Conservation (phyloP, 2,797 vertebrate species). For the Crenichthys baileyi region DNA sequence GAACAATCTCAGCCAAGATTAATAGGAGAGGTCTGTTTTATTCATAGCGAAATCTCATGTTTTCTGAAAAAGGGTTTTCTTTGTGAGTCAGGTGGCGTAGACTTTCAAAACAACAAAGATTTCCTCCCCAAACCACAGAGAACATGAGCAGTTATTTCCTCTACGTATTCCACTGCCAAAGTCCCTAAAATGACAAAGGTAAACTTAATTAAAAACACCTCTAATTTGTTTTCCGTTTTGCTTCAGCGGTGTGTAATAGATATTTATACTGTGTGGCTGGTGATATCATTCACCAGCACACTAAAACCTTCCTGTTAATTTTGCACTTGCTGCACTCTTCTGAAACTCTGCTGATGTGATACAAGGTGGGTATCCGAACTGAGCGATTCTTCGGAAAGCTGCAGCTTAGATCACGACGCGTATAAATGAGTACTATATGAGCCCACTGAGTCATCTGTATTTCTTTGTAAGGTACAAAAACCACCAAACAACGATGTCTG, state of each 20-base stretch:
- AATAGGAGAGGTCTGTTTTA: neutral
- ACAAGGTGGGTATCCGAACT: conserved; percentile 26
- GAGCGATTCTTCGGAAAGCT: conserved; percentile 26
- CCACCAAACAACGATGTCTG: conserved; percentile 23
- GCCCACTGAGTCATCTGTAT: conserved; percentile 57
- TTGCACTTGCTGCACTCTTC: conserved; percentile 15
- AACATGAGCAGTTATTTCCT: neutral
- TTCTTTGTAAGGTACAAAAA: conserved; percentile 31
- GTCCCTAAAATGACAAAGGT: neutral
- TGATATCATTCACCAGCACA: conserved; percentile 36
- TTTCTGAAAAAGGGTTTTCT: neutral
- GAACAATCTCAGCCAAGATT: neutral
- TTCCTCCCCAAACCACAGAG: neutral
- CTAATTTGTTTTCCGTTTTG: conserved; percentile 6
- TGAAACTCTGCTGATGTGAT: conserved; percentile 38
- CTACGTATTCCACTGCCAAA: neutral
- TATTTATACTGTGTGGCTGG: conserved; percentile 45
- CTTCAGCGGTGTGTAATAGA: conserved; percentile 39
- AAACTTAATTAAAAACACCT: conserved; percentile 26
- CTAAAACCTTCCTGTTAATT: conserved; percentile 17
- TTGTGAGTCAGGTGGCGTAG: neutral
- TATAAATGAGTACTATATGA: conserved; percentile 1
- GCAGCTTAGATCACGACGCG: conserved; percentile 45
- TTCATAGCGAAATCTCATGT: neutral
- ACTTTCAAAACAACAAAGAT: neutral